phyloP scores from a whole-genome alignment of 2,888 invertebrate genomes.

The Eupithecia inturbata region DNA sequence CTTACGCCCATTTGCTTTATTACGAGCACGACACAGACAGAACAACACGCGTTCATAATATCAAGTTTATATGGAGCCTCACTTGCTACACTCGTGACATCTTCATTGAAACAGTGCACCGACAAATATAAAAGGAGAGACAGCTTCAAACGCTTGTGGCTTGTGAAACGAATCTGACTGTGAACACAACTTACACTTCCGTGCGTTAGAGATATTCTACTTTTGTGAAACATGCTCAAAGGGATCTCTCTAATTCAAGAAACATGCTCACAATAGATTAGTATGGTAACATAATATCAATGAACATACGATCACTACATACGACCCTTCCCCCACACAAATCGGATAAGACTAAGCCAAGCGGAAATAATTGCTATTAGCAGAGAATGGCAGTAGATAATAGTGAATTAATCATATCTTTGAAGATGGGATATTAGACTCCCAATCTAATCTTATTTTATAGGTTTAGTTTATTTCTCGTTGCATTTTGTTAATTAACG shows the following conservation, averaged over 20 bases:
- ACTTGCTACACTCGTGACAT: constrained; percentile 50
- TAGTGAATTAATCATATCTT: constrained; percentile 31
- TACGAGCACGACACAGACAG: constrained; percentile 63
- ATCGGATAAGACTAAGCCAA: constrained; percentile 36
- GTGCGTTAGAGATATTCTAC: background rate
- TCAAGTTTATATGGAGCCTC: constrained; percentile 57
- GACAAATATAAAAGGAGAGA: constrained; percentile 19
- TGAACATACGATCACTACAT: constrained; percentile 24
- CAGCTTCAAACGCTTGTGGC: constrained; percentile 8
- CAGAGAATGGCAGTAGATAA: constrained; percentile 35
- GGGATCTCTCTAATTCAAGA: background rate
- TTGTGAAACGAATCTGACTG: background rate
- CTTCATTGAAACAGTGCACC: constrained; percentile 46
- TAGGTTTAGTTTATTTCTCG: background rate
- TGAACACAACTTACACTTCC: background rate
- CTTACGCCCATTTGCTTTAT: constrained; percentile 69
- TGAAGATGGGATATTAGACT: constrained; percentile 20
- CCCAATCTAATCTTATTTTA: constrained; percentile 23
- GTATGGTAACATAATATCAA: constrained; percentile 15
- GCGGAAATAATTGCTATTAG: constrained; percentile 37
- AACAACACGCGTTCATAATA: constrained; percentile 56
- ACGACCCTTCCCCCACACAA: constrained; percentile 31
- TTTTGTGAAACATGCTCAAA: constrained; percentile 17
- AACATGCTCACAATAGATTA: background rate
- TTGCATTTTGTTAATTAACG: constrained; percentile 8